Base-by-base conservation (phyloP, 92 coral and sea anemone genomes). In the Bergia sp. region DNA sequence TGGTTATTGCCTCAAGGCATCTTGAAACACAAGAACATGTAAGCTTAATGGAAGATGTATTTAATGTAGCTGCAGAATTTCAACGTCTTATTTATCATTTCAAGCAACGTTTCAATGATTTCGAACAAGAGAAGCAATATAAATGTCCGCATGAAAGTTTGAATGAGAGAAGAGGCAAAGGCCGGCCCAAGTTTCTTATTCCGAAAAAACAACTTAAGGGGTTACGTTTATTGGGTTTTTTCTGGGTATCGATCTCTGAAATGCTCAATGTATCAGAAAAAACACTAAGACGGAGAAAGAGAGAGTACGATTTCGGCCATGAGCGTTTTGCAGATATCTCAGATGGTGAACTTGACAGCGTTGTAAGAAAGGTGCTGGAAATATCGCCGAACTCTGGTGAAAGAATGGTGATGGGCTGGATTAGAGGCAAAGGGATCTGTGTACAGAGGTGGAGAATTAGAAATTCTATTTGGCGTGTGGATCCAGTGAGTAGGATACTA, bases 161-260 rank as follows among this genome's bases (percentile, higher is more conserved):
- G 18, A 75, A 36, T 65, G 91, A 86, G 45, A 57, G 79, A 16
- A 69, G 61, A n/a, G 85, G 90, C 74, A 76, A 45, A 79, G 91
- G 89, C 4, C 65, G 93, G 65, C 93, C 93, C 49, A 89, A 86
- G n/a, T 81, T 91, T 38, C 49, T 82, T 5, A 91, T 91, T 44
- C 93, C 93, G 18, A 15, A 77, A 50, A 86, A 88, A 53, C 93
- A 90, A 76, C 69, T 86, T 45, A 86, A 90, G 81, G 90, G 90
- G 21, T 74, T 90, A 50, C 88, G 90, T 2, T 90, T 87, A n/a
- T 81, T 86, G 64, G 82, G 87, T n/a, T 90, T 90, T 79, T 90
- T 86, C 37, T 90, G 90, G 92, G 61, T 37, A 36, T 58, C 90
- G 10, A 86, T 90, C 16, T 57, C 90, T 16, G 61, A 86, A 29